phyloP scores from a whole-genome alignment of 2,888 invertebrate species.

The Drosophila stalkeri region DNA sequence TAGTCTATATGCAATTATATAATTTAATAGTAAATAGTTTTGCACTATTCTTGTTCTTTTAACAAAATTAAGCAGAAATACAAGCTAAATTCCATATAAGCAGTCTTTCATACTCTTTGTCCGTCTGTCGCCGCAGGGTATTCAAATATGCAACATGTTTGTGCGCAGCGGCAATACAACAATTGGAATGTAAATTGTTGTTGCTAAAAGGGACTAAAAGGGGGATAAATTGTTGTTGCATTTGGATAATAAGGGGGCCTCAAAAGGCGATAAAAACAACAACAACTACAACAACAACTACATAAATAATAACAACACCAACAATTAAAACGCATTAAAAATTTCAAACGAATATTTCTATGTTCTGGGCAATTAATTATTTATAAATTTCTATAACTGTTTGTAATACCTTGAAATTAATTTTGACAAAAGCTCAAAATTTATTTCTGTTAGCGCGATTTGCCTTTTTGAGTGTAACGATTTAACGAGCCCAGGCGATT shows the following conservation, averaged over 20 bases:
- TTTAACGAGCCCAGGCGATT: not conserved
- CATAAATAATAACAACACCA: not conserved
- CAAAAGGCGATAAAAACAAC: not conserved
- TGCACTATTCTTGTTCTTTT: not conserved
- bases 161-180: slow-evolving; percentile 13
- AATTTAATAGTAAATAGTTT: too few relatives aligned
- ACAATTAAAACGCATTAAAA: slow-evolving; percentile 27
- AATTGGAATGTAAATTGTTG: slow-evolving; percentile 65
- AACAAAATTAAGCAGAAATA: not conserved
- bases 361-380: slow-evolving; percentile 14
- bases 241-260: slow-evolving; percentile 26
- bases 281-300: not conserved
- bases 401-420: slow-evolving; percentile 15
- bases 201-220: slow-evolving; percentile 2
- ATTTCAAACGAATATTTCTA: slow-evolving; percentile 34
- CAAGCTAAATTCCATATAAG: not conserved
- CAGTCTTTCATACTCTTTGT: not conserved
- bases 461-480: not conserved
- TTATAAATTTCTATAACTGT: slow-evolving; percentile 1
- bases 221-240: slow-evolving; percentile 42
- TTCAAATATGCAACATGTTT: slow-evolving; percentile 2
- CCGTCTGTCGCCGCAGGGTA: not conserved
- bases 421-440: slow-evolving; percentile 13
- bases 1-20: not conserved
- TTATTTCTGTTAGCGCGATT: not conserved